phyloP scores from a whole-genome alignment of 2,888 invertebrate species.

The Drosophila dives region DNA sequence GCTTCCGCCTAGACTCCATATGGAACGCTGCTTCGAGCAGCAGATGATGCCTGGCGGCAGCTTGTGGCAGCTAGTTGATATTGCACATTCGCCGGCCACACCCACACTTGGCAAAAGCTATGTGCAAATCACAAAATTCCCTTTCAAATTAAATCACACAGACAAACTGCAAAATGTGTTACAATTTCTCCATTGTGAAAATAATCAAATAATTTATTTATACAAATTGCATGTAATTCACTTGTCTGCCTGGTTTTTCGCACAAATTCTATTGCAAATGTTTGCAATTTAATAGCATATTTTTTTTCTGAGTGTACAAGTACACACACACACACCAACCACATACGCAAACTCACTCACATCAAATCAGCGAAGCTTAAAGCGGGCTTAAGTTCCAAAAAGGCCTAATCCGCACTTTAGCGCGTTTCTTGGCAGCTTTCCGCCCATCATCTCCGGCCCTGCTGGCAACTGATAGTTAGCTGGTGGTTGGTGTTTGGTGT shows the following conservation, averaged over 20 bases:
- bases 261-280: neutral
- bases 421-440: slow-evolving; percentile 73
- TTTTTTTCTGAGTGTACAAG: neutral
- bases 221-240: neutral
- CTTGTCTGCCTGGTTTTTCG: neutral
- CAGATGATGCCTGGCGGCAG: slow-evolving; percentile 12
- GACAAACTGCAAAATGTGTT: neutral
- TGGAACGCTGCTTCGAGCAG: slow-evolving; percentile 18
- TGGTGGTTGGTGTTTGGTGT: slow-evolving; percentile 5
- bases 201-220: neutral
- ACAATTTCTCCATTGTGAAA: neutral
- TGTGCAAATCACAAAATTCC: neutral
- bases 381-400: slow-evolving; percentile 43
- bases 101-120: slow-evolving; percentile 1
- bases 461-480: slow-evolving; percentile 7
- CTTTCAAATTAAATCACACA: neutral
- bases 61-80: slow-evolving; percentile 1
- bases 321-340: neutral
- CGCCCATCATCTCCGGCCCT: neutral
- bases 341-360: neutral
- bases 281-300: neutral
- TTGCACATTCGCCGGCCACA: neutral
- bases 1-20: slow-evolving; percentile 41
- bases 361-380: slow-evolving; percentile 71
- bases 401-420: slow-evolving; percentile 73